Evolutionary conservation across 2,888 invertebrate genomes (phyloP).

Genomic region (Lysandra bellargus): DNA sequence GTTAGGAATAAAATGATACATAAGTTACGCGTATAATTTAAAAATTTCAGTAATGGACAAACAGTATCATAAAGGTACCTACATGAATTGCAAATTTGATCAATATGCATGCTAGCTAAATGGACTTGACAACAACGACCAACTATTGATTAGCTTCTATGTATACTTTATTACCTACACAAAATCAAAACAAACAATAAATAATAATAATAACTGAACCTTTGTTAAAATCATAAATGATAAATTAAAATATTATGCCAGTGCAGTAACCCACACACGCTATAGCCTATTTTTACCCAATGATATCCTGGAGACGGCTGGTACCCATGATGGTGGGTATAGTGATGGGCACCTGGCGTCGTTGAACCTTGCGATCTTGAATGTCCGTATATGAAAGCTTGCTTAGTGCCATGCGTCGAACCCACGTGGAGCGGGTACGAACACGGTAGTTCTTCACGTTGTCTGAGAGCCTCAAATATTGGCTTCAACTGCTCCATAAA

Average conservation of each 20-base stretch:
- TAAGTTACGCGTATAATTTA: not conserved
- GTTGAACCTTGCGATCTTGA: slow-evolving; percentile 83
- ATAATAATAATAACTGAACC: slow-evolving; percentile 48
- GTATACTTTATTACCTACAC: slow-evolving; percentile 56
- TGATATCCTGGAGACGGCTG: slow-evolving; percentile 87
- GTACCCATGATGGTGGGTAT: slow-evolving; percentile 84
- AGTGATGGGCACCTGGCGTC: slow-evolving; percentile 83
- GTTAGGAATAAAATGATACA: not conserved
- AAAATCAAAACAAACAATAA: slow-evolving; percentile 54
- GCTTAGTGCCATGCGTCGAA: slow-evolving; percentile 82
- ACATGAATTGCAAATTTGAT: not conserved
- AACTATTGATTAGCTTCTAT: slow-evolving; percentile 1
- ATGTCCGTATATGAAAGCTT: slow-evolving; percentile 82
- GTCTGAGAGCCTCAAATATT: slow-evolving; percentile 95
- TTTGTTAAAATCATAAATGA: slow-evolving; percentile 53
- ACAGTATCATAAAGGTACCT: not conserved
- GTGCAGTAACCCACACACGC: slow-evolving; percentile 34
- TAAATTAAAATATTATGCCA: slow-evolving; percentile 24
- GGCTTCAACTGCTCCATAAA: slow-evolving; percentile 97
- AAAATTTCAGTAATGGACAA: not conserved
- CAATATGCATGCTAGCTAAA: slow-evolving; percentile 61
- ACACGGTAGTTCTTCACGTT: slow-evolving; percentile 94
- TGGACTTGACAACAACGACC: slow-evolving; percentile 46
- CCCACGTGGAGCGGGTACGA: slow-evolving; percentile 94
- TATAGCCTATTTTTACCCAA: slow-evolving; percentile 84